phyloP scores from a whole-genome alignment of 1,140 invertebrate species.

The Leptopilina boulardi region DNA sequence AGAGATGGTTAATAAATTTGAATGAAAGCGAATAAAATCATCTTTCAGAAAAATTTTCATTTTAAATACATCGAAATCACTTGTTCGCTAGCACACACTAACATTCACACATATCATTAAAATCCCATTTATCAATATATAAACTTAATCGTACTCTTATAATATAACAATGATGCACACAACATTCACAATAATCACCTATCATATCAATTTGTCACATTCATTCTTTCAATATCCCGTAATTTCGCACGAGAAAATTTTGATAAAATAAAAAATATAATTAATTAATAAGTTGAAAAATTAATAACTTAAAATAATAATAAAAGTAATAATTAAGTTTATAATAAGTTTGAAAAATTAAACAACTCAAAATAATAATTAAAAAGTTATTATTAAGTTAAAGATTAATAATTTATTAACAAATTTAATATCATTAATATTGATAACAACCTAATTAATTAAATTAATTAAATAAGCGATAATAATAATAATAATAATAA shows the following conservation, averaged over 20 bases:
- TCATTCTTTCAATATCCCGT: too few species aligned
- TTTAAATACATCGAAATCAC: constrained; percentile 59
- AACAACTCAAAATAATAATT: not conserved
- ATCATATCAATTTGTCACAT: not conserved
- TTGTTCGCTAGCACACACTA: constrained; percentile 31
- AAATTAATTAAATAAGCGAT: too few species aligned
- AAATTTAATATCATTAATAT: too few species aligned
- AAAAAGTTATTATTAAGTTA: too few species aligned
- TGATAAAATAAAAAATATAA: too few species aligned
- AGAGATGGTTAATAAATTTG: not conserved
- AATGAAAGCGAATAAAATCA: constrained; percentile 46
- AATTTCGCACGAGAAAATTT: not conserved
- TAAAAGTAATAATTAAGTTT: too few species aligned
- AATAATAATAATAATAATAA: too few species aligned
- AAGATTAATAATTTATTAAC: too few species aligned
- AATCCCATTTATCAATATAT: constrained; percentile 41
- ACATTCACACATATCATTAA: constrained; percentile 56
- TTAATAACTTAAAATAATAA: too few species aligned
- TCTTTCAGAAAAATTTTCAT: constrained; percentile 42
- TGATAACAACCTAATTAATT: too few species aligned
- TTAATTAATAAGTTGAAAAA: too few species aligned
- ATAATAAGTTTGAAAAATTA: too few species aligned
- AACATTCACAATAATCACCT: constrained; percentile 17
- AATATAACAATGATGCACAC: constrained; percentile 32
- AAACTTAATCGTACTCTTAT: constrained; percentile 6